These are phyloP conservation scores for Manis javanica DNA, from an alignment of 2,797 vertebrate genomes.

Conservation along the genomic window DNA sequence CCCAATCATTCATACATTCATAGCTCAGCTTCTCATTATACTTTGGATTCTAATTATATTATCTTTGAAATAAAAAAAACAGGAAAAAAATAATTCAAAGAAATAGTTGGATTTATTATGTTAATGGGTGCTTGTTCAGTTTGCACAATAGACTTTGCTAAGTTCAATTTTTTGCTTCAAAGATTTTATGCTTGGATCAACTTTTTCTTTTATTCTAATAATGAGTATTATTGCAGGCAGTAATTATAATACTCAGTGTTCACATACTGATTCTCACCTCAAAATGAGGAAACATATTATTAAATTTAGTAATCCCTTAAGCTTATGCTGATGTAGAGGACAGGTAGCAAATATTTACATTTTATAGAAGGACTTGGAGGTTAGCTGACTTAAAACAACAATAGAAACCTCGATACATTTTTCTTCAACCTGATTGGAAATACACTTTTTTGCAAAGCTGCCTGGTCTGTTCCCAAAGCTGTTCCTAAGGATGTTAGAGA, in stretches of 20 bases:
- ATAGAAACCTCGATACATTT: neutral
- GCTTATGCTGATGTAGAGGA: neutral
- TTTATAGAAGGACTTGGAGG: neutral
- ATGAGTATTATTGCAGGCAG: conserved; percentile 11
- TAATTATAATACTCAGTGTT: conserved; percentile 60
- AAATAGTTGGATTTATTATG: conserved; percentile 33
- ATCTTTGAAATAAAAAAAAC: conserved; percentile 6
- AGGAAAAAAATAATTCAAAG: conserved; percentile 42
- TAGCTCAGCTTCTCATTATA: conserved; percentile 3
- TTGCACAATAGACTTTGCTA: conserved; percentile 44
- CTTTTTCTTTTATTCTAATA: conserved; percentile 60
- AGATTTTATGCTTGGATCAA: conserved; percentile 51
- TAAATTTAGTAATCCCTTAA: conserved; percentile 31
- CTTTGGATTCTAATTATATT: conserved; percentile 29
- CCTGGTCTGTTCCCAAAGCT: neutral
- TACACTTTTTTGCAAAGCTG: neutral
- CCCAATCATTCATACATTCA: neutral
- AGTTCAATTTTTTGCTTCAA: conserved; percentile 69
- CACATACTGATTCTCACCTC: neutral
- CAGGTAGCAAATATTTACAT: conserved; percentile 6
- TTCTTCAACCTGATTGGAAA: neutral
- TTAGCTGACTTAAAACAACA: neutral
- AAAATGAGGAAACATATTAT: conserved; percentile 45
- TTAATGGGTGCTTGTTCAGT: conserved; percentile 42
- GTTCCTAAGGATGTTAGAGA: neutral